These are phyloP conservation scores for Lepidochrysops patricia DNA, from an alignment of 2,888 invertebrate genomes.

Conservation along the genomic window DNA sequence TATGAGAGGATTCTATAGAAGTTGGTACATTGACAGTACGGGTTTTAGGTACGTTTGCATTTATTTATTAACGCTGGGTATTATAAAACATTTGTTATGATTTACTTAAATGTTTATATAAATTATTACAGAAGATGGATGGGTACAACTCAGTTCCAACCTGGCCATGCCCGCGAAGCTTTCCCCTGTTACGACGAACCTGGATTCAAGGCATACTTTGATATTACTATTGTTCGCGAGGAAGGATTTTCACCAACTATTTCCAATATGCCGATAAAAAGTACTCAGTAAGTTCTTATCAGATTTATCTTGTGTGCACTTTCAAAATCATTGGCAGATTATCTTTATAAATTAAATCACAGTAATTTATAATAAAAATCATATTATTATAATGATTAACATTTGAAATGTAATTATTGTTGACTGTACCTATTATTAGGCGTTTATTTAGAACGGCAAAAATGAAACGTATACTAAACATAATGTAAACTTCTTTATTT, in stretches of 20 bases:
- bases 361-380: too few species aligned
- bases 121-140: constrained; percentile 74
- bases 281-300: constrained; percentile 30
- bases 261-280: constrained; percentile 80
- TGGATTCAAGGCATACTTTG: constrained; percentile 83
- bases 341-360: too few species aligned
- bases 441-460: too few species aligned
- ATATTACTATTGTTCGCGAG: constrained; percentile 78
- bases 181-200: constrained; percentile 94
- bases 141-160: constrained; percentile 86
- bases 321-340: too few species aligned
- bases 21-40: constrained; percentile 79
- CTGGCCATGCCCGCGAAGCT: constrained; percentile 84
- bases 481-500: too few species aligned
- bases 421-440: too few species aligned
- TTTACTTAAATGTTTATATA: neutral
- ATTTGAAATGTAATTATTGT: too few species aligned
- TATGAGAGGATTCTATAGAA: constrained; percentile 87
- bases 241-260: constrained; percentile 61
- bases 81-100: too few species aligned
- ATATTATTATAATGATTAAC: too few species aligned
- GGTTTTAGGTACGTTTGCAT: constrained; percentile 67
- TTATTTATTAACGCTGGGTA: too few species aligned
- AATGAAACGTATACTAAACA: too few species aligned
- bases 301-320: too few species aligned